Conservation (phyloP, 2,113 vertebrate species). For the Semnornis frantzii region DNA sequence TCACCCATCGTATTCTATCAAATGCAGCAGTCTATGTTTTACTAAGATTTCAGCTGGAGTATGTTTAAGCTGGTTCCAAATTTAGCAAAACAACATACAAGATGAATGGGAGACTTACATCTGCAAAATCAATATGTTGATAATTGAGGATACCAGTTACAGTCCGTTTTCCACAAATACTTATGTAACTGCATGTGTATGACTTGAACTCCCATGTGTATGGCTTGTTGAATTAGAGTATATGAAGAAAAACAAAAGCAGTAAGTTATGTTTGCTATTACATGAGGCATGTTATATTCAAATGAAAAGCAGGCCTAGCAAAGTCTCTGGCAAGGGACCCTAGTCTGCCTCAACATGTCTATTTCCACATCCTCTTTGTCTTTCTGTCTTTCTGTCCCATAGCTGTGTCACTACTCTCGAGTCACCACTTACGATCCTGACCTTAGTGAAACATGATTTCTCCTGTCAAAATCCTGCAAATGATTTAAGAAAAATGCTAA, state of each 20-base stretch:
- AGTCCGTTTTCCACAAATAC: neutral
- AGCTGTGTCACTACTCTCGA: fast-evolving
- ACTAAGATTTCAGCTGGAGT: neutral
- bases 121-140: neutral
- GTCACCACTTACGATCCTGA: neutral
- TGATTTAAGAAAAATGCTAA: neutral
- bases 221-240: neutral
- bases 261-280: neutral
- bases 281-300: neutral
- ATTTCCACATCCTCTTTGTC: neutral
- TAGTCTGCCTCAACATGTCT: neutral
- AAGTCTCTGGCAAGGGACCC: neutral
- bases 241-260: neutral
- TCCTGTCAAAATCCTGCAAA: neutral
- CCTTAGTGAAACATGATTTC: neutral
- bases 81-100: neutral
- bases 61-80: neutral
- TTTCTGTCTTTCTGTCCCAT: neutral
- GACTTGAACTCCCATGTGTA: neutral
- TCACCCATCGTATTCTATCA: neutral
- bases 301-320: neutral
- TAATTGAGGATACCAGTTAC: neutral
- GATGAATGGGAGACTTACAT: neutral
- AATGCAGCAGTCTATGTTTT: neutral
- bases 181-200: neutral